Evolutionary conservation across 1,140 invertebrate genomes (phyloP).

Genomic region (Lasioglossum albipes): DNA sequence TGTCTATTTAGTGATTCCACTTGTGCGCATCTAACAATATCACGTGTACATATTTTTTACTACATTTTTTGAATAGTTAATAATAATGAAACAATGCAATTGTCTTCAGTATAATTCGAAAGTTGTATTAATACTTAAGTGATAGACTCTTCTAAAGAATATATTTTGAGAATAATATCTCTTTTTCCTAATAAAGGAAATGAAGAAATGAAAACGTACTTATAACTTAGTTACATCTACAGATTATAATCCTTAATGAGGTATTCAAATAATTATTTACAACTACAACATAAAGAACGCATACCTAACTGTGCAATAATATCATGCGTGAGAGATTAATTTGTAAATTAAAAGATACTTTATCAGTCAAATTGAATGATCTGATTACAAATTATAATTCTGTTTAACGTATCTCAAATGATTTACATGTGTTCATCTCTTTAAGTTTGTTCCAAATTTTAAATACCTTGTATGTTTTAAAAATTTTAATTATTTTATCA

Average conservation of each 20-base stretch:
- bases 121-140: background rate
- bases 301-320: no score
- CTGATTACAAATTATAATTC: background rate
- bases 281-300: no score
- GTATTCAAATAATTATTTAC: background rate
- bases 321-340: background rate
- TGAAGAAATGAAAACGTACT: background rate
- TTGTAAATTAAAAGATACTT: background rate
- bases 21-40: background rate
- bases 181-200: background rate
- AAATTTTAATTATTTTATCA: no score
- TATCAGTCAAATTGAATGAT: no score
- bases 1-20: background rate
- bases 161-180: background rate
- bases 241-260: background rate
- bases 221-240: background rate
- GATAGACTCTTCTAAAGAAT: background rate
- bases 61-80: background rate
- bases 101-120: background rate
- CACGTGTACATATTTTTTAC: background rate
- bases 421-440: no score
- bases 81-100: slow-evolving; percentile 22
- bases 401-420: background rate
- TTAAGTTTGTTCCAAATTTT: no score
- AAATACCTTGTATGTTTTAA: no score